Evolutionary conservation across 2,113 vertebrate genomes (phyloP).

Genomic region (Puntigrus tetrazona): DNA sequence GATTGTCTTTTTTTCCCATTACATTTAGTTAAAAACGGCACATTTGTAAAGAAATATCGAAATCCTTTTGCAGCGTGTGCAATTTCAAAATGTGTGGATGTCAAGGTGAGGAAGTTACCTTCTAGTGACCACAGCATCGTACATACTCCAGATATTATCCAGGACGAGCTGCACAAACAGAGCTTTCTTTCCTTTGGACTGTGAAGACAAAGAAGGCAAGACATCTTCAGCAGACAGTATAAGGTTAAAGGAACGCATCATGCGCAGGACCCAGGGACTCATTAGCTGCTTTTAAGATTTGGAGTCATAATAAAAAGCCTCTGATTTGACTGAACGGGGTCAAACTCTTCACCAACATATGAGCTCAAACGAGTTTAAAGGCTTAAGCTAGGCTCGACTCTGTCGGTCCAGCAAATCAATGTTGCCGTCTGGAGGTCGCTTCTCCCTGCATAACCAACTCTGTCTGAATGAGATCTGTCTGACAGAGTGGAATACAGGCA

Average conservation of each 20-base stretch:
- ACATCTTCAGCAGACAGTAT: background rate
- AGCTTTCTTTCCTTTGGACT: conserved; percentile 95
- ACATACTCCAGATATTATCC: conserved; percentile 97
- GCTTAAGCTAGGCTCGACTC: background rate
- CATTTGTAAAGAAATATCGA: too few relatives aligned
- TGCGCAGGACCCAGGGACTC: background rate
- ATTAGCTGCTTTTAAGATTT: conserved; percentile 1
- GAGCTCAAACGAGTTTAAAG: conserved; percentile 12
- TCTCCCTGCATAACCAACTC: background rate
- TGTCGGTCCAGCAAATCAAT: conserved; percentile 29
- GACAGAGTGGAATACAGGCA: conserved; percentile 32
- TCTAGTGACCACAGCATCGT: conserved; percentile 88
- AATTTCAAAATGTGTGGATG: background rate
- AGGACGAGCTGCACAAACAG: conserved; percentile 95
- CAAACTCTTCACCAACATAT: background rate
- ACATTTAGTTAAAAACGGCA: background rate
- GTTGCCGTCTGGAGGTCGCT: conserved; percentile 25
- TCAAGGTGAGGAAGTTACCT: conserved; percentile 76
- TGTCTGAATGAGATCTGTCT: conserved; percentile 5
- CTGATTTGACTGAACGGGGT: conserved; percentile 35
- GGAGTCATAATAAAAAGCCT: background rate
- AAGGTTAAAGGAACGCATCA: background rate
- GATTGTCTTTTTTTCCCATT: too few relatives aligned
- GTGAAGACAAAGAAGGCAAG: conserved; percentile 27
- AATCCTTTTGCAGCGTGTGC: background rate